phyloP scores from a whole-genome alignment of 2,113 vertebrate species.

The Symphodus melops region DNA sequence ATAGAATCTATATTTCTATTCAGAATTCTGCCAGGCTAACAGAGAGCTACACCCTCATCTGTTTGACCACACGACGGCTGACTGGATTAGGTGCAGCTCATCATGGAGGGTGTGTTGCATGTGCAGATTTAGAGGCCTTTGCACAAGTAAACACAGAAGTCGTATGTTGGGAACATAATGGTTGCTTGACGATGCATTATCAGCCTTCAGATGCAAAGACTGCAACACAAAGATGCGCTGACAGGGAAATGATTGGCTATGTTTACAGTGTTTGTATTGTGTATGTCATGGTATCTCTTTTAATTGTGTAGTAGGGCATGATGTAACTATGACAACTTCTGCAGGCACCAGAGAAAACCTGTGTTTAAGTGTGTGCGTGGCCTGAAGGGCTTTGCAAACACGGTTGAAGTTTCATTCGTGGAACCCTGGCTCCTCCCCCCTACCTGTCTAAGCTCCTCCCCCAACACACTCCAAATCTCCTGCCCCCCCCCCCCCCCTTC shows the following conservation, averaged over 20 bases:
- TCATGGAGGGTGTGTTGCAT: neutral
- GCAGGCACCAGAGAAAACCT: conserved; percentile 69
- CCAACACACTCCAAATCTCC: too few relatives aligned
- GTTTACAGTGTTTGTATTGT: conserved; percentile 48
- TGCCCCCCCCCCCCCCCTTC: too few relatives aligned
- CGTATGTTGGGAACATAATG: neutral
- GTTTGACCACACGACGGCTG: too few relatives aligned
- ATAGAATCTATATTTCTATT: too few relatives aligned
- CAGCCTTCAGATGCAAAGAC: too few relatives aligned
- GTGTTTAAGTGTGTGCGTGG: conserved; percentile 39
- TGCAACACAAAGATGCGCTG: too few relatives aligned
- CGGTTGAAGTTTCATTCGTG: too few relatives aligned
- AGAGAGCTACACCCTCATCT: too few relatives aligned
- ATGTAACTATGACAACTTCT: conserved; percentile 75
- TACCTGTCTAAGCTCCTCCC: too few relatives aligned
- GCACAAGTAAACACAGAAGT: neutral
- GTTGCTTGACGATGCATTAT: too few relatives aligned
- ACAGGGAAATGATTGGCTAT: neutral
- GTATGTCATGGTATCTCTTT: conserved; percentile 58
- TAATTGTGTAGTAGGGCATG: conserved; percentile 68
- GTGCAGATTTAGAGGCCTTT: neutral
- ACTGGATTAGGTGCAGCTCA: neutral
- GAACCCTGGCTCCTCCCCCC: too few relatives aligned
- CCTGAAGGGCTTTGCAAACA: conserved; percentile 42
- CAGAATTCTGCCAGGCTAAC: too few relatives aligned